phyloP scores from a whole-genome alignment of 2,113 vertebrate genomes.

The Hydrolagus affinis region DNA sequence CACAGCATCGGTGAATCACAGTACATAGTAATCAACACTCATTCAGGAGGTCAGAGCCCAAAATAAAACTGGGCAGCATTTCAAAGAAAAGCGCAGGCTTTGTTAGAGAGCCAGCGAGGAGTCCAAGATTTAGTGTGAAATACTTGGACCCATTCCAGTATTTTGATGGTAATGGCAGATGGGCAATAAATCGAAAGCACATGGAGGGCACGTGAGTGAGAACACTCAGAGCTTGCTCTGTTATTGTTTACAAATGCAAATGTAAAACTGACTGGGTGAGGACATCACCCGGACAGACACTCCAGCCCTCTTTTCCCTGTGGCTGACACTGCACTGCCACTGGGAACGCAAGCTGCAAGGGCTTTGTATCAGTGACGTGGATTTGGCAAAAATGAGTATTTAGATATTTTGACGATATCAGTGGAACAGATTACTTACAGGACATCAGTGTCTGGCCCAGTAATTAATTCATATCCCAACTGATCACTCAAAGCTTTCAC shows the following conservation, averaged over 20 bases:
- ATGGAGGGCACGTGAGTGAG: slow-evolving; percentile 82
- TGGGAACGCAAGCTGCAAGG: not conserved
- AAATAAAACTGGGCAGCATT: slow-evolving; percentile 89
- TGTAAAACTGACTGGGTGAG: not conserved
- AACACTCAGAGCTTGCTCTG: slow-evolving; percentile 35
- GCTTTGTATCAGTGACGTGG: no score
- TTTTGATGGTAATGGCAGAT: slow-evolving; percentile 76
- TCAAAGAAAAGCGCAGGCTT: slow-evolving; percentile 88
- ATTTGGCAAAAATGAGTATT: no score
- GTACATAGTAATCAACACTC: slow-evolving; percentile 18
- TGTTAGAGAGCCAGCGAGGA: slow-evolving; percentile 76
- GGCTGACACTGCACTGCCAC: not conserved
- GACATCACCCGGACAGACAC: not conserved
- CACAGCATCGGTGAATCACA: no score
- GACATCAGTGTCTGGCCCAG: no score
- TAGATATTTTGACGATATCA: no score
- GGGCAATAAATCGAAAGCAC: slow-evolving; percentile 83
- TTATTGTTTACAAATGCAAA: slow-evolving; percentile 33
- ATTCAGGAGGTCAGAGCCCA: slow-evolving; percentile 80
- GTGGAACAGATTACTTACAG: no score
- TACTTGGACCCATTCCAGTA: slow-evolving; percentile 80
- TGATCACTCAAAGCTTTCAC: no score
- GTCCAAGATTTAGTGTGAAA: slow-evolving; percentile 89
- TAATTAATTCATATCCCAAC: no score
- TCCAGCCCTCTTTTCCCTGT: not conserved